phyloP scores from a whole-genome alignment of 2,113 vertebrate species.

The Shinisaurus crocodilurus region DNA sequence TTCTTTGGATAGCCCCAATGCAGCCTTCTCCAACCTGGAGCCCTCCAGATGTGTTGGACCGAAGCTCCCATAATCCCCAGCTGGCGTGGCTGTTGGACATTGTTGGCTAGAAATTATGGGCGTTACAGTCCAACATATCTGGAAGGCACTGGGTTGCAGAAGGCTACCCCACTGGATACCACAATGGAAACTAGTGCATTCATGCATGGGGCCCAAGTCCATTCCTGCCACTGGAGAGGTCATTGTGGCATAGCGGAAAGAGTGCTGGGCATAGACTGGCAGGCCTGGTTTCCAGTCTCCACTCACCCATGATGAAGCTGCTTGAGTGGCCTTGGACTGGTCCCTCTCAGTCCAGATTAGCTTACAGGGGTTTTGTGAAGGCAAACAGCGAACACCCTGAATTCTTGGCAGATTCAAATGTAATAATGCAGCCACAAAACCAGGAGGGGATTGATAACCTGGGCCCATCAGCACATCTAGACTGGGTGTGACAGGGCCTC shows the following conservation, averaged over 20 bases:
- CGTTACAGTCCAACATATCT: too few species aligned
- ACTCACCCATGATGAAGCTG: too few species aligned
- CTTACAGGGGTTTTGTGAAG: not conserved
- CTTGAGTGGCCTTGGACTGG: too few species aligned
- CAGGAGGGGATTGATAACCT: not conserved
- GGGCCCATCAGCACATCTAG: not conserved
- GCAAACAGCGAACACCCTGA: not conserved
- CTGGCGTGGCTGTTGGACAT: too few species aligned
- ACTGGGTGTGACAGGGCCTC: too few species aligned
- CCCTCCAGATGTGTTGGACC: too few species aligned
- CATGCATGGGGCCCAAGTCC: not conserved
- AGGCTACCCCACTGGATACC: not conserved
- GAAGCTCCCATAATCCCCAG: too few species aligned
- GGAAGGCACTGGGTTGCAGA: too few species aligned
- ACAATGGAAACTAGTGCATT: not conserved
- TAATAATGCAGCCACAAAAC: not conserved
- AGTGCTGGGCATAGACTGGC: too few species aligned
- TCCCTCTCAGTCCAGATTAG: too few species aligned
- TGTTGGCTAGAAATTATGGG: too few species aligned
- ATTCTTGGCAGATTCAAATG: not conserved
- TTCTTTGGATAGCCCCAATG: not conserved
- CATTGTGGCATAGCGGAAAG: not conserved
- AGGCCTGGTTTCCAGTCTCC: too few species aligned
- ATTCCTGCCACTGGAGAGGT: not conserved
- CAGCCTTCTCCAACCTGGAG: not conserved